Evolutionary conservation across 2,113 vertebrate species (phyloP), one percentile per base, ranked within the genome.

Genomic region (Eretmochelys imbricata): DNA sequence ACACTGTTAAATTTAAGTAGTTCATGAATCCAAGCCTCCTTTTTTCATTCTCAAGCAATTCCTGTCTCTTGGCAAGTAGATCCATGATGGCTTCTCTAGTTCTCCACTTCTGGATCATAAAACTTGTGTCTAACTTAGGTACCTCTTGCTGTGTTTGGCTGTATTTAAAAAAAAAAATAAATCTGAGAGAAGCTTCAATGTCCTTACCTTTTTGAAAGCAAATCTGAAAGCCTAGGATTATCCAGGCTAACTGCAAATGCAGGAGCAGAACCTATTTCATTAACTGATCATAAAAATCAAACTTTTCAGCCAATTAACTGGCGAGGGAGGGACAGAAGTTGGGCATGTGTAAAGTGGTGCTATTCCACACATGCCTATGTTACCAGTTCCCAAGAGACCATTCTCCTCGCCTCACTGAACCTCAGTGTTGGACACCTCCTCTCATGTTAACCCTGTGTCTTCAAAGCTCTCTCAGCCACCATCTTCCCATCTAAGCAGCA

Each of bases 131-230:
- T 89, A 88, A 85, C 16, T 76, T 48, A 48, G 42, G 25, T 27
- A 27, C 12, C 84, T 65, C 19, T 25, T 88, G 75, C 46, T 82
- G 12, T 65, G 57, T 50, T 86, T 90, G 81, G 72, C 87, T 88
- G 81, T 93, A 80, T 85, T 93, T 86, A 86, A 27, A 29, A 27
- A 92, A 86, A 93, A 12, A 69, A 29, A 62, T 31, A 62, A 88
- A 55, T 4, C 38, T 84, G 59, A 57, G 80, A 42, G 85, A 92
- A 93, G 91, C 90, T 95, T 89, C 54, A 83, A 75, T 85, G 81
- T 80, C 85, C 80, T 84, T 20, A 11, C 25, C 65, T 85, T 53
- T 93, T 87, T 93, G 85, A 53, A 89, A 95, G 79, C 53, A 75
- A 88, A 75, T 89, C 88, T 83, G 22, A 24, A 89, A 91, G 82